Conservation (phyloP, 2,797 vertebrate genomes). For the Melanotaenia boesemani region DNA sequence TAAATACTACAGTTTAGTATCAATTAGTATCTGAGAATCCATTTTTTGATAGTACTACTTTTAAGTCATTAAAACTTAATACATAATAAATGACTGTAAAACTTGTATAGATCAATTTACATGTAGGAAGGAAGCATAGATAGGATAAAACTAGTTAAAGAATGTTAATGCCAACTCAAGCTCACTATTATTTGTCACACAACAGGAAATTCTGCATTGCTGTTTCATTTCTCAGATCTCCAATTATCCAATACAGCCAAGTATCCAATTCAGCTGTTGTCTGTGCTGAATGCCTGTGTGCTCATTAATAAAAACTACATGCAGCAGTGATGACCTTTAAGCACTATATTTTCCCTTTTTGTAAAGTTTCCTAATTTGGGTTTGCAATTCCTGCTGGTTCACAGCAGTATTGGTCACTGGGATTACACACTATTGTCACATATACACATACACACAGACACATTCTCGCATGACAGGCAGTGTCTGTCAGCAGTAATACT, state of each 20-base stretch:
- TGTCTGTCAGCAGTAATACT: constrained; percentile 61
- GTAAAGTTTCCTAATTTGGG: constrained; percentile 49
- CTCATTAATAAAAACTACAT: constrained; percentile 21
- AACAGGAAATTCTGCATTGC: background rate
- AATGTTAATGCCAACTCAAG: background rate
- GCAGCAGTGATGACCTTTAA: constrained; percentile 32
- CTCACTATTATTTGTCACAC: background rate
- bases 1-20: too few relatives aligned
- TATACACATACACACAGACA: constrained; percentile 46
- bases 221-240: background rate
- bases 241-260: background rate
- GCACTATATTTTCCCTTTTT: constrained; percentile 22
- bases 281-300: background rate
- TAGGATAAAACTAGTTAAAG: too few relatives aligned
- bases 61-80: background rate
- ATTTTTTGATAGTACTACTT: background rate
- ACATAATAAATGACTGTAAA: background rate
- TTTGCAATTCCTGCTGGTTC: constrained; percentile 54
- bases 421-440: constrained; percentile 60
- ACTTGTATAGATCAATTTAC: background rate
- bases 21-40: too few relatives aligned
- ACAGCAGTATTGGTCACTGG: constrained; percentile 62
- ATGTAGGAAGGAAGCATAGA: background rate
- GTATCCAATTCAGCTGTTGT: background rate
- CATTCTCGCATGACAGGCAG: constrained; percentile 23